Evolutionary conservation across 2,113 vertebrate genomes (phyloP), one percentile per base, ranked within the genome.

Genomic region (mouse (Mus musculus)): DNA sequence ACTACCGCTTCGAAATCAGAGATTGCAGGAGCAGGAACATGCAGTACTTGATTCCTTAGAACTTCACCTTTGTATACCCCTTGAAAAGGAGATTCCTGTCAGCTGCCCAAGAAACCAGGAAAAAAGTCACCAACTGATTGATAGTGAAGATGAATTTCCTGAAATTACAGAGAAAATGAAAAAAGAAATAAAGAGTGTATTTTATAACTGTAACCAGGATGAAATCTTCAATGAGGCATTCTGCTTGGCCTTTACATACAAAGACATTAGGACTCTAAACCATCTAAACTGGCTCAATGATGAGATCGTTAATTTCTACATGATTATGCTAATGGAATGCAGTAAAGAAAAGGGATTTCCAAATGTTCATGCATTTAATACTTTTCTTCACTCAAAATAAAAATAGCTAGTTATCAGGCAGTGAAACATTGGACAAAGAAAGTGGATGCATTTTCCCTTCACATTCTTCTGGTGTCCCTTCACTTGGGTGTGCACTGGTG

Each of bases 301-400:
- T 54, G 52, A 99, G 99, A 99, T 99, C 88, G 99, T 99, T 94
- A 99, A 99, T 98, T 99, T 99, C 98, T 99, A 99, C 98, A 99
- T 99, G 99, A 99, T 99, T 96, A 98, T 99, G 98, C 97, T 99
- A 96, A 99, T 99, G 97, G 99, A 99, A 92, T 98, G 99, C 86
- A 99, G 99, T 98, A 99, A 99, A 96, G 98, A 98, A 19, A 99
- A 99, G 28, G 97, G 96, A 30, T 97, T 99, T 84, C 99, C 99
- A 0, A 98, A 99, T 0, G 99, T 99, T 56, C 99, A 99, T 26
- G 99, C 99, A 0, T 99, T 99, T 99, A 99, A 99, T 97, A 99
- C 0, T 99, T 99, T 99, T 99, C 98, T 99, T 99, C 82, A 99
- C 99, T 82, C 99, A 99, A 99, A 94, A 98, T 99, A 93, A 99